Evolutionary conservation across 2,797 vertebrate genomes (phyloP).

Genomic region (Aphelocoma californica): DNA sequence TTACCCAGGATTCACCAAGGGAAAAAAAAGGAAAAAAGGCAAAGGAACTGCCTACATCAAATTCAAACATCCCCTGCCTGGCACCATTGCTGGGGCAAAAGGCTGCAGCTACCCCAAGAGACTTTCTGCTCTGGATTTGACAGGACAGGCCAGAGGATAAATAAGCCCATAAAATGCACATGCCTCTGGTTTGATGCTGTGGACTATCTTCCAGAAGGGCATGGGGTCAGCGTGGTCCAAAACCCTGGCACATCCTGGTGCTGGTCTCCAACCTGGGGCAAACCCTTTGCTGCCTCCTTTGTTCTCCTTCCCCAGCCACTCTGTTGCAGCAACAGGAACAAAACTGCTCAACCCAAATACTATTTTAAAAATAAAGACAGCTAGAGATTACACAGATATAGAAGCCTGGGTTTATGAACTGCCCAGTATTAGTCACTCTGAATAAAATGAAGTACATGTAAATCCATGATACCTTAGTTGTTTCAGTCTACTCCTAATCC

Average conservation of each 20-base stretch:
- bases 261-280: not conserved
- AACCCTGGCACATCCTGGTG: not conserved
- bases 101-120: not conserved
- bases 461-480: not conserved
- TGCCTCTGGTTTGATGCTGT: not conserved
- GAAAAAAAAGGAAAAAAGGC: not conserved
- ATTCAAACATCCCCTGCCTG: not conserved
- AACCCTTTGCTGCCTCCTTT: not conserved
- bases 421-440: not conserved
- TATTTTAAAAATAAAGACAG: not conserved
- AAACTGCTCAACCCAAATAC: not conserved
- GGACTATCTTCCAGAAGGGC: not conserved
- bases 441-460: not conserved
- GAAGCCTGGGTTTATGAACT: not conserved
- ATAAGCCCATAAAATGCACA: not conserved
- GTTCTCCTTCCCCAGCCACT: not conserved
- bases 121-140: rapidly evolving
- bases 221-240: not conserved
- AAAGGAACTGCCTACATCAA: not conserved
- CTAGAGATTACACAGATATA: not conserved
- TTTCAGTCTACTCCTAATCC: not conserved
- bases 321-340: not conserved
- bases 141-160: not conserved
- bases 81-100: not conserved
- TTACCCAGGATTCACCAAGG: not conserved